Evolutionary conservation across 2,797 vertebrate species (phyloP).

Genomic region (Gallinago stenura): DNA sequence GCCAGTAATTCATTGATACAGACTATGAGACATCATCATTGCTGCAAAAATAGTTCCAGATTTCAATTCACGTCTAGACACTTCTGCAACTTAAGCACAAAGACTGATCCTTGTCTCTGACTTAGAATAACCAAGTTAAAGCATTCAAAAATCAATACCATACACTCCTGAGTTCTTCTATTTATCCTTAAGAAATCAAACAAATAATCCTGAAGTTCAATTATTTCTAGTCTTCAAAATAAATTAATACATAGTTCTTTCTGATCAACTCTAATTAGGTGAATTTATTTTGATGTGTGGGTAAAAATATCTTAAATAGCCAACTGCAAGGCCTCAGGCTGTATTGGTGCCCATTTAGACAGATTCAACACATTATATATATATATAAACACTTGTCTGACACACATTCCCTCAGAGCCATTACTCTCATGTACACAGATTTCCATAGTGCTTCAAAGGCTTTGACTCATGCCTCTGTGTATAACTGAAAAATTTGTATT

Average conservation of each 20-base stretch:
- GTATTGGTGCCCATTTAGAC: not conserved
- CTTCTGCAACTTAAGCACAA: not conserved
- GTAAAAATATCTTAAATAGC: not conserved
- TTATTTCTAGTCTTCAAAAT: not conserved
- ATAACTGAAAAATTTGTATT: not conserved
- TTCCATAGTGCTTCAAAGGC: not conserved
- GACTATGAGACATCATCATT: not conserved
- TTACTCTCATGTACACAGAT: not conserved
- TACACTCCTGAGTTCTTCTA: not conserved
- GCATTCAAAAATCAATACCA: not conserved
- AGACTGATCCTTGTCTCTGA: not conserved
- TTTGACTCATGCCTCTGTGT: not conserved
- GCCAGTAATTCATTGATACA: not conserved
- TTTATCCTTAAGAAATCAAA: not conserved
- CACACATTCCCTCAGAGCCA: not conserved
- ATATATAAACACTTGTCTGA: not conserved
- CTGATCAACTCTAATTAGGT: not conserved
- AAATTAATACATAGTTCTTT: not conserved
- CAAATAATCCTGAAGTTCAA: not conserved
- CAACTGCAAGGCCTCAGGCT: not conserved
- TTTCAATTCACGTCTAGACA: not conserved
- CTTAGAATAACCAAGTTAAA: not conserved
- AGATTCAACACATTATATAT: not conserved
- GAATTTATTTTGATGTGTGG: not conserved
- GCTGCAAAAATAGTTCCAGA: not conserved